These are phyloP conservation scores for Clitarchus hookeri DNA, from an alignment of 2,888 invertebrate genomes.

Conservation along the genomic window DNA sequence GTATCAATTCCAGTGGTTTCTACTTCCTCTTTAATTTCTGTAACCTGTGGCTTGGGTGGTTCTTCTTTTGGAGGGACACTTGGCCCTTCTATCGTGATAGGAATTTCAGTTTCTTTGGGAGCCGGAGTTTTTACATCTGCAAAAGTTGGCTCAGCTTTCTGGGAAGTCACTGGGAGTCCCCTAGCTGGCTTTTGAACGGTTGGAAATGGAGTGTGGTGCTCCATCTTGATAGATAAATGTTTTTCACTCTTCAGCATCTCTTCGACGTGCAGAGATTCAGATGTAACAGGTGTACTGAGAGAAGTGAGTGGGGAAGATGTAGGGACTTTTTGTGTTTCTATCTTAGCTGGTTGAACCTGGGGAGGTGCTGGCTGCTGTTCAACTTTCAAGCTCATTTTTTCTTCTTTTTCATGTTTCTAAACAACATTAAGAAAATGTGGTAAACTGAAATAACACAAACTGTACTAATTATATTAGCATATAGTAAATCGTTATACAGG, in stretches of 20 bases:
- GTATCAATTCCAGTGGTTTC: constrained; percentile 62
- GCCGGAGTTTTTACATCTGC: constrained; percentile 20
- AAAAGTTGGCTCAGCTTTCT: neutral
- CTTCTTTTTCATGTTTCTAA: constrained; percentile 23
- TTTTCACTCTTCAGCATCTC: constrained; percentile 48
- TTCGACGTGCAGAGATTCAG: constrained; percentile 42
- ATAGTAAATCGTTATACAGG: too few species aligned
- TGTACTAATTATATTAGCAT: neutral
- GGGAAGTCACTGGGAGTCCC: neutral
- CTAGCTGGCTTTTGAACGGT: constrained; percentile 21
- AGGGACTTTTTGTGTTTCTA: neutral
- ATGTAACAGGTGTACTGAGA: constrained; percentile 27
- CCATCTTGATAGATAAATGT: constrained; percentile 47
- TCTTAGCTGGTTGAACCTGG: constrained; percentile 14
- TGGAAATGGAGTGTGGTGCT: constrained; percentile 37
- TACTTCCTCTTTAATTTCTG: constrained; percentile 52
- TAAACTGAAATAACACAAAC: neutral
- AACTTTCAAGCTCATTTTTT: neutral
- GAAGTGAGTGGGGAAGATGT: constrained; percentile 20
- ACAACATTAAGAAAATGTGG: constrained; percentile 11
- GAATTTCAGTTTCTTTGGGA: constrained; percentile 34
- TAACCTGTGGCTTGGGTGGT: constrained; percentile 41
- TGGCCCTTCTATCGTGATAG: constrained; percentile 33
- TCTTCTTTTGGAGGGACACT: constrained; percentile 20
- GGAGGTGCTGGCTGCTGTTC: neutral